Evolutionary conservation across 1,140 invertebrate species (phyloP).

Genomic region (Amyelois transitella): DNA sequence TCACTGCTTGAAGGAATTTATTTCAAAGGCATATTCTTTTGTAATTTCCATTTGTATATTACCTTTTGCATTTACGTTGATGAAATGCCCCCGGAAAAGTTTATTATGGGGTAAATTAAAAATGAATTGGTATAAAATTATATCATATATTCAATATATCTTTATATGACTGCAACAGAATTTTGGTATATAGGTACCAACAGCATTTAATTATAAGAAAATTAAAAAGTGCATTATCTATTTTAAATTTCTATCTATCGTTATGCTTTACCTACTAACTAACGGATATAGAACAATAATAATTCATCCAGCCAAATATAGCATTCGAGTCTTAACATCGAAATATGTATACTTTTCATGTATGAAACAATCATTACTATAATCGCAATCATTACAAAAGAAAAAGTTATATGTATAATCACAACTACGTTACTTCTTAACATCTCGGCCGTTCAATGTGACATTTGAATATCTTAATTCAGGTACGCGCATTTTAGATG

Average conservation of each 20-base stretch:
- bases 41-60: not conserved
- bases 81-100: not conserved
- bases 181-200: no score
- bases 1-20: not conserved
- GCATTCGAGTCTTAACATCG: not conserved
- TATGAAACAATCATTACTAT: not conserved
- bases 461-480: not conserved
- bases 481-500: not conserved
- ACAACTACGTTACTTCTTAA: no score
- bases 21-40: not conserved
- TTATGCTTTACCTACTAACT: no score
- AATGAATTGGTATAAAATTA: not conserved
- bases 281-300: no score
- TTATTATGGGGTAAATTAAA: not conserved
- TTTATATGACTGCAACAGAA: no score
- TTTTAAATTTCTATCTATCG: no score
- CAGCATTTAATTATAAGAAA: no score
- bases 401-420: no score
- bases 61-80: constrained; percentile 15
- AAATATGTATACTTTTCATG: not conserved
- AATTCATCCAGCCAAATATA: no score
- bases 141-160: no score
- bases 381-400: not conserved
- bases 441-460: no score
- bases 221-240: no score